Percentiles rank a stretch among this genome's conserved stretches.
Evolutionary conservation across 1,140 invertebrate genomes (phyloP).

Genomic region (Solenopsis invicta): DNA sequence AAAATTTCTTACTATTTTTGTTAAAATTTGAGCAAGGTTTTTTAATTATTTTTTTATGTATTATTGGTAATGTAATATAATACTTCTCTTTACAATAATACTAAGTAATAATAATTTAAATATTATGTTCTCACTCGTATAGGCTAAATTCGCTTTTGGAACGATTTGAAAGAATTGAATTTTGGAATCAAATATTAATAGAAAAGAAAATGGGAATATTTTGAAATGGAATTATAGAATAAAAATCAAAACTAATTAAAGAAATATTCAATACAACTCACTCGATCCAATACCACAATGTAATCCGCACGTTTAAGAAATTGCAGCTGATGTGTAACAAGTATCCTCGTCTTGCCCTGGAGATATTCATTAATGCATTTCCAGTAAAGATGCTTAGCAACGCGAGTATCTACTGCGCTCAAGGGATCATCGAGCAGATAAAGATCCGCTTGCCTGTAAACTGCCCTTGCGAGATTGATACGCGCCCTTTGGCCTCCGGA

Average conservation of each 20-base stretch:
- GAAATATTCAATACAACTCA: conserved; percentile 80
- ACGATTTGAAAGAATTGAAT: no score
- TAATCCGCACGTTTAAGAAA: conserved; percentile 91
- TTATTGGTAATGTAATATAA: no score
- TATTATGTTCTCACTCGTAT: no score
- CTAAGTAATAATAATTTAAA: no score
- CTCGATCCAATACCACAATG: conserved; percentile 93
- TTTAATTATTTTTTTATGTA: no score
- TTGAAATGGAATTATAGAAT: not conserved
- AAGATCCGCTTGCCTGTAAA: conserved; percentile 91
- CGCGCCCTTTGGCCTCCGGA: conserved; percentile 96
- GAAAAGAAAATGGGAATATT: no score
- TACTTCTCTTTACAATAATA: no score
- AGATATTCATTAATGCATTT: conserved; percentile 88
- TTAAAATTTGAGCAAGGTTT: not conserved
- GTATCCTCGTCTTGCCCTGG: conserved; percentile 90
- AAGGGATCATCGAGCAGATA: conserved; percentile 94
- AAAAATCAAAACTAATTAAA: not conserved
- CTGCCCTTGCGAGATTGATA: conserved; percentile 93
- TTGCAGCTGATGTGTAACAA: conserved; percentile 95
- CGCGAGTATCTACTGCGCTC: conserved; percentile 91
- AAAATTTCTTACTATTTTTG: not conserved
- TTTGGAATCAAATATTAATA: no score
- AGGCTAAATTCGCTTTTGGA: no score
- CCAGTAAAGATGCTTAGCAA: conserved; percentile 90